Percentiles rank a stretch among this genome's conserved stretches.
phyloP scores from a whole-genome alignment of 2,888 invertebrate species.

The Tachystola acroxantha region DNA sequence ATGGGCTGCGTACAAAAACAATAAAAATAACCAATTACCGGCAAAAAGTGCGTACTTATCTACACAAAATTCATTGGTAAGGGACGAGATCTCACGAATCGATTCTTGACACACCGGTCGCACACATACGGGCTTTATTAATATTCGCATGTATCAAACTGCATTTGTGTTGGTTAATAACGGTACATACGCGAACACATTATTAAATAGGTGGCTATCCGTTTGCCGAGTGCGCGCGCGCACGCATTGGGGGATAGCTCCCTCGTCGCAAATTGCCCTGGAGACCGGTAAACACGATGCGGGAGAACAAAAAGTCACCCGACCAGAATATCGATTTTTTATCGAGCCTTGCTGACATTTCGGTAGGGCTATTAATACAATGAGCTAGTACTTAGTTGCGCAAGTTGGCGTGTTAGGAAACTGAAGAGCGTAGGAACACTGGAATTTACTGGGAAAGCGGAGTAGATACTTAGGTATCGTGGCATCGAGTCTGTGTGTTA shows the following conservation, averaged over 20 bases:
- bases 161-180: constrained; percentile 53
- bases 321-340: constrained; percentile 50
- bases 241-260: constrained; percentile 45
- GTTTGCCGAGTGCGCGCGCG: constrained; percentile 45
- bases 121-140: constrained; percentile 33
- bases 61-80: constrained; percentile 18
- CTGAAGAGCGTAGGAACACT: constrained; percentile 18
- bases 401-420: constrained; percentile 25
- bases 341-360: constrained; percentile 41
- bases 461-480: constrained; percentile 18
- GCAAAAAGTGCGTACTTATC: no score
- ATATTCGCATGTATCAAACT: constrained; percentile 35
- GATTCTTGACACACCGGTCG: constrained; percentile 39
- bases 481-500: constrained; percentile 23
- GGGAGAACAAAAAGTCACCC: constrained; percentile 50
- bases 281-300: constrained; percentile 42
- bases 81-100: constrained; percentile 28
- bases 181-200: constrained; percentile 50
- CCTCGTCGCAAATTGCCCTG: constrained; percentile 44
- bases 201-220: constrained; percentile 34
- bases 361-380: constrained; percentile 22
- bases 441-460: constrained; percentile 34
- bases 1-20: no score
- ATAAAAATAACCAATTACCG: no score
- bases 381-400: neutral